Base-by-base conservation (phyloP, 2,797 vertebrate genomes). In the Coregonus sp. region DNA sequence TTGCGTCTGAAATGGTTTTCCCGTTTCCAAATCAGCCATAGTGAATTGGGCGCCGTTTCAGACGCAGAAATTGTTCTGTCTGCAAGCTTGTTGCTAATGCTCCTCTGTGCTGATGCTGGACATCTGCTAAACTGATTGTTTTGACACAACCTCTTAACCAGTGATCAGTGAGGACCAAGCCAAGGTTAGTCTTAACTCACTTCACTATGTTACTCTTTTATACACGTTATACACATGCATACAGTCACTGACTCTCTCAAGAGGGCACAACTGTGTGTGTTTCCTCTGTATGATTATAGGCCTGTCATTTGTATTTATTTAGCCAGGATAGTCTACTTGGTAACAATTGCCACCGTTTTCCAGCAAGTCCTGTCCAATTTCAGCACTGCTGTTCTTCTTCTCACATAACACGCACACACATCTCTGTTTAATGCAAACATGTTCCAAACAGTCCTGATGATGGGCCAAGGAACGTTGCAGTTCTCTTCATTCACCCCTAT, bases 201-300 rank as follows among this genome's bases (percentile, higher is more conserved):
- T 68, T 68, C 5, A 37, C 16, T 4, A 33, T 35, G 31, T 15
- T 33, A 18, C 67, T 63, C 7, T 63, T 12, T 11, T 61, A 61
- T 80, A 77, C 72, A 47, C 73, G 56, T 11, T 61, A 51, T 80
- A 77, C 72, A 47, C 73, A 61, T n/a, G 78, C 68, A 47, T 51
- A 5, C 61, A 68, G 5, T 31, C 63, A 20, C 5, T 2, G n/a
- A 25, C 59, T 25, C 59, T n/a, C 35, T 40, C 5, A 40, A 70
- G 35, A 40, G 35, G 68, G 68, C 35, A 16, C 66, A 68, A 15
- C 66, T 68, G 66, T 68, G 66, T 66, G 63, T 59, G 54, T 59
- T n/a, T 25, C 29, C 59, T n/a, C 74, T 66, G 29, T 66, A 50
- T 12, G 37, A 40, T 52, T 35, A 52, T 33, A n/a, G 20, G 9